These are phyloP conservation scores for Epinephelus moara DNA, from an alignment of 2,113 vertebrate genomes.

Conservation along the genomic window DNA sequence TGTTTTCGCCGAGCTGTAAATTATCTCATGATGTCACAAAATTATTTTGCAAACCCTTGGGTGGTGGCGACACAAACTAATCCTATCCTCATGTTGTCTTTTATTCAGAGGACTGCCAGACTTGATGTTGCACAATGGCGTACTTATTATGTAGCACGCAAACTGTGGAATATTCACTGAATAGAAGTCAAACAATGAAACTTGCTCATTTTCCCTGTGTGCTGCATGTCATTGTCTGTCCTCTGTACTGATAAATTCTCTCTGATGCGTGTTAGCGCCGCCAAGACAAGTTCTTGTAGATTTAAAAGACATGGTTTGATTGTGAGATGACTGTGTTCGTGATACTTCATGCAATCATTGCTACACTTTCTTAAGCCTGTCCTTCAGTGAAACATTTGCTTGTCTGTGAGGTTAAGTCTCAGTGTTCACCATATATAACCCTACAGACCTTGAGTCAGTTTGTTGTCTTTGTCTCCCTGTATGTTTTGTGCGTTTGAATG, in stretches of 20 bases:
- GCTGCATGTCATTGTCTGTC: background rate
- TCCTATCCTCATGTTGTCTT: background rate
- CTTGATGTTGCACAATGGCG: constrained; percentile 4
- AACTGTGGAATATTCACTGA: constrained; percentile 1
- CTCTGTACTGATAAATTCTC: background rate
- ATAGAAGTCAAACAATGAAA: constrained; percentile 8
- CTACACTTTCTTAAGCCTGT: background rate
- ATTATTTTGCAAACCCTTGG: background rate
- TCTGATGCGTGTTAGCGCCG: background rate
- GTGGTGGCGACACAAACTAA: background rate
- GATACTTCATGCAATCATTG: background rate
- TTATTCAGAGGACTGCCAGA: constrained; percentile 17
- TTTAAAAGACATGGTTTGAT: background rate
- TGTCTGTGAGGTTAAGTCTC: background rate
- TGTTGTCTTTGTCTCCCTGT: background rate
- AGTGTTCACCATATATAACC: background rate
- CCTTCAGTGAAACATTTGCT: constrained; percentile 3
- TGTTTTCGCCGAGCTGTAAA: constrained; percentile 14
- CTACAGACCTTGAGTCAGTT: constrained; percentile 10
- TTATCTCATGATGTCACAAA: background rate
- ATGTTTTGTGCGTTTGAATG: constrained; percentile 30
- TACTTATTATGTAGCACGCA: constrained; percentile 1
- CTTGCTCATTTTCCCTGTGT: background rate
- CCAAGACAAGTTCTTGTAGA: background rate
- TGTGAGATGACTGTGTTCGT: background rate